A percentile compares a stretch with the other conserved stretches of the same genome.
These are phyloP conservation scores for Regulus satrapa DNA, from an alignment of 2,113 vertebrate genomes.

Conservation along the genomic window DNA sequence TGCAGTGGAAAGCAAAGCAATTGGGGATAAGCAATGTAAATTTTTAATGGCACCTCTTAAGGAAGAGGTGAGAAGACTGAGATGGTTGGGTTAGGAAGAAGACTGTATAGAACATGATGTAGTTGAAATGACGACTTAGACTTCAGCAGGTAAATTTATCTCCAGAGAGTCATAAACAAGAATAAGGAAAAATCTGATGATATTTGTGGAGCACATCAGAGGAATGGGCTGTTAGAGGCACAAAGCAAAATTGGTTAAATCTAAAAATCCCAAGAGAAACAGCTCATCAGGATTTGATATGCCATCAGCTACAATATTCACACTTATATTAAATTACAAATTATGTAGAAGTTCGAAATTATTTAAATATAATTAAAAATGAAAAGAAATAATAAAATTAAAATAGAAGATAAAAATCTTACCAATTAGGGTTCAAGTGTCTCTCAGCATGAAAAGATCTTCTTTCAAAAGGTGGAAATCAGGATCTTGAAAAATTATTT, in stretches of 20 bases:
- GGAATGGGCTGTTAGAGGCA: background rate
- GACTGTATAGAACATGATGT: background rate
- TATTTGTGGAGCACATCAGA: background rate
- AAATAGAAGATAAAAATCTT: background rate
- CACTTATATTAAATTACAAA: background rate
- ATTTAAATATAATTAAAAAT: background rate
- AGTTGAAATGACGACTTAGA: conserved; percentile 29
- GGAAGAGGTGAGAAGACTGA: background rate
- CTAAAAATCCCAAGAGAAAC: background rate
- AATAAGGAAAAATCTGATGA: background rate
- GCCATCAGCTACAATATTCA: background rate
- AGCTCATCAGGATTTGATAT: background rate
- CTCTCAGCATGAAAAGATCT: background rate
- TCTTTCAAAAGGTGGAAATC: background rate
- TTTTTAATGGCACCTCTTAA: background rate
- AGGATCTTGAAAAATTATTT: background rate
- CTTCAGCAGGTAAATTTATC: background rate
- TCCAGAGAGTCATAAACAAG: background rate
- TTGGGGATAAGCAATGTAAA: background rate
- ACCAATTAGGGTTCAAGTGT: background rate
- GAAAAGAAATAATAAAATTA: background rate
- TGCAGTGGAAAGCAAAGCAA: background rate
- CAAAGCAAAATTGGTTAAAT: background rate
- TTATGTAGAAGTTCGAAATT: background rate
- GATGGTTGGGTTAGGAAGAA: background rate